Base-by-base conservation (phyloP, 2,113 vertebrate genomes). In the Ammodytes dubius region DNA sequence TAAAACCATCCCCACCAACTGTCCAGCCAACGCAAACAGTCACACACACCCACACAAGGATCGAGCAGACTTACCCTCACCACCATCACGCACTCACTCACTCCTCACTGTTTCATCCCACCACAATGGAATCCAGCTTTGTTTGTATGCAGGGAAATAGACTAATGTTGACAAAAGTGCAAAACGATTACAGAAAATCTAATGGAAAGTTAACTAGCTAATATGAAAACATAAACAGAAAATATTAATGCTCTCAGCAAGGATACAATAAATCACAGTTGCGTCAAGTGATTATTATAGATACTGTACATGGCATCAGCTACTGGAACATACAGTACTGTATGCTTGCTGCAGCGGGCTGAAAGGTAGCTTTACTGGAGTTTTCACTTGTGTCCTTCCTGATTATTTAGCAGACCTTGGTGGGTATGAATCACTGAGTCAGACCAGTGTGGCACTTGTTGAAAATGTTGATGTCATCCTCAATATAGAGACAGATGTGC, bases 1-100 rank as follows among this genome's bases (percentile, higher is more conserved):
- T 88, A 90, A 91, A 91, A 85, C 73, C 57, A 60, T 50, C 82
- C 52, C 83, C 84, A 74, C 79, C 81, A 82, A 19, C 76, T 72
- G 69, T 27, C 66, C 39, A 46, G 27, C 61, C 52, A 60, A 37
- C 14, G 15, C 39, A 85, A 75, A 47, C 72, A 39, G 53, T 56
- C 83, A 68, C 72, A 82, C 88, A 56, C 86, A 40, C 79, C 66
- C 81, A 57, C 89, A 82, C 6, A n/a, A 59, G 74, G 40, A 85
- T 43, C 37, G 63, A 71, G 65, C 58, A 60, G 72, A 64, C 45
- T 56, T 0, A 4, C 27, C 3, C 39, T 53, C 50, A 13, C 54
- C 74, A 46, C 50, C 50, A 50, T 79, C 74, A 52, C 75, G 63
- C 60, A 45, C 67, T 47, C 70, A 77, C 73, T 67, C 79, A 27